Conservation (phyloP, 2,888 invertebrate genomes). For the Salpingus planirostris region DNA sequence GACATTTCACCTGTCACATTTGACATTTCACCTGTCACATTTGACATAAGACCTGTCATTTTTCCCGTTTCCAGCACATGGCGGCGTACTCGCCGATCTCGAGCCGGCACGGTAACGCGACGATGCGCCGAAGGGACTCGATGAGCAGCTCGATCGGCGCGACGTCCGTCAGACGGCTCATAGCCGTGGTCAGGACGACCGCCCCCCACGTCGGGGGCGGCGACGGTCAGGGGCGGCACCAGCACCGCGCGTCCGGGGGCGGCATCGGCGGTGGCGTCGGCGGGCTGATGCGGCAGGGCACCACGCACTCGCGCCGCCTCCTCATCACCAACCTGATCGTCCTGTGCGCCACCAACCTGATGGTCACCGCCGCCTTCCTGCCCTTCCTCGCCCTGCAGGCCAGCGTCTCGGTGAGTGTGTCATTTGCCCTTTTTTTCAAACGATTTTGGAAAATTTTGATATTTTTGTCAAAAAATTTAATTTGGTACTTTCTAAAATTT, state of each 20-base stretch:
- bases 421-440: too few species aligned
- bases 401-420: slow-evolving; percentile 42
- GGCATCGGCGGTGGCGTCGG: too few species aligned
- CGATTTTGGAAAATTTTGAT: too few species aligned
- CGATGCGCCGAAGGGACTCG: slow-evolving; percentile 54
- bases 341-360: slow-evolving; percentile 51
- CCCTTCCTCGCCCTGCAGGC: slow-evolving; percentile 52
- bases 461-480: too few species aligned
- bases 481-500: too few species aligned
- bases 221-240: too few species aligned
- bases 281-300: slow-evolving; percentile 34
- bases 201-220: slow-evolving; percentile 12
- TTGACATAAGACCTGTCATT: neutral
- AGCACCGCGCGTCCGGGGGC: too few species aligned
- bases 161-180: slow-evolving; percentile 65
- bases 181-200: slow-evolving; percentile 47
- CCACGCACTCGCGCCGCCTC: slow-evolving; percentile 45
- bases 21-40: neutral
- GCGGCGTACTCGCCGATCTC: slow-evolving; percentile 54
- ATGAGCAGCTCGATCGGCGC: slow-evolving; percentile 66
- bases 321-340: slow-evolving; percentile 47
- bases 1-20: neutral
- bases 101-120: slow-evolving; percentile 39
- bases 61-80: slow-evolving; percentile 36
- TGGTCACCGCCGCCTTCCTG: slow-evolving; percentile 55